Evolutionary conservation across 2,797 vertebrate genomes (phyloP), one percentile per base, ranked within the genome.

Genomic region (Selene dorsalis): DNA sequence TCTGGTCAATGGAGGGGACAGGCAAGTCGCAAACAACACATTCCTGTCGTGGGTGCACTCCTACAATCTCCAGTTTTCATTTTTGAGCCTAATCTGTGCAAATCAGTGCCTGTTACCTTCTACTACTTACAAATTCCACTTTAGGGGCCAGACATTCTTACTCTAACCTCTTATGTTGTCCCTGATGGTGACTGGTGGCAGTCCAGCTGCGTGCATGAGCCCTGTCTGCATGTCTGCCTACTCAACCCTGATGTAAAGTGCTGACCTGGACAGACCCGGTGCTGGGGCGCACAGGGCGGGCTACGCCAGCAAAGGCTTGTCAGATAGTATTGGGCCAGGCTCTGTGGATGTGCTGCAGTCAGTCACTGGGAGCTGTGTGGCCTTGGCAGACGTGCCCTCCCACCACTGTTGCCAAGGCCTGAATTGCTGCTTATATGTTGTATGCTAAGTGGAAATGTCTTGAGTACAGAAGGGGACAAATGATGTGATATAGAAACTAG

Each of bases 241-340:
- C 84, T 88, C 79, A 82, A 90, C 87, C 88, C 77, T 90, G 90
- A 84, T 83, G 72, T 87, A 88, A 93, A 93, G 61, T 90, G 91
- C 91, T 94, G 94, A 93, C 91, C 88, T 82, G 82, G 78, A 82
- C 88, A 90, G 84, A 73, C 77, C 85, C 61, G 1, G 69, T 68
- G 80, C 77, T 78, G 77, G 61, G 71, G 77, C 43, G 8, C 59
- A 63, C 80, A 84, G 56, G 39, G 73, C 17, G n/a, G 64, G 77
- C 69, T 60, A 71, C 83, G 85, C 85, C 85, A 91, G 87, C 77
- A 85, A 77, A 75, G 79, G 79, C 80, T 82, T 88, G 89, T 94
- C 91, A 85, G 82, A 90, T 57, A 88, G 77, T 79, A 86, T 87
- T 89, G 78, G 88, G 69, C 52, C 64, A 76, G 63, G 45, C 67